Conservation (phyloP, 2,797 vertebrate genomes). For the Paramormyrops hopkinsi region DNA sequence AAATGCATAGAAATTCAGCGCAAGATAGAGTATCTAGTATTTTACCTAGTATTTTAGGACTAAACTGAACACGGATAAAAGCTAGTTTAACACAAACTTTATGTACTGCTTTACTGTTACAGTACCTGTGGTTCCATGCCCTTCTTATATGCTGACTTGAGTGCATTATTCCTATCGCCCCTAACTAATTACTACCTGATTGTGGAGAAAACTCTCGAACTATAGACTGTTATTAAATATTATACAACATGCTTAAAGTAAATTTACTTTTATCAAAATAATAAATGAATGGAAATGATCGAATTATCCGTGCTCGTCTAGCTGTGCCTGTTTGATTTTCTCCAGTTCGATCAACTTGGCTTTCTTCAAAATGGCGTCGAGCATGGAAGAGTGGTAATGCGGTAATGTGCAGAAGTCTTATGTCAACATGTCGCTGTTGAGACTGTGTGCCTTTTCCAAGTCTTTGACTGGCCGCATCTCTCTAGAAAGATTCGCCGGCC, state of each 20-base stretch:
- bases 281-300: constrained; percentile 15
- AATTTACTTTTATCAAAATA: not conserved
- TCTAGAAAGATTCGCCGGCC: constrained; percentile 30
- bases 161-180: not conserved
- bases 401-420: constrained; percentile 38
- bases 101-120: not conserved
- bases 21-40: not conserved
- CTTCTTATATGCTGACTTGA: not conserved
- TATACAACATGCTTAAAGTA: not conserved
- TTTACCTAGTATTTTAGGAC: not conserved
- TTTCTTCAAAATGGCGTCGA: constrained; percentile 61
- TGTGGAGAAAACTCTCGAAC: not conserved
- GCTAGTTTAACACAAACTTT: not conserved
- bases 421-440: constrained; percentile 68
- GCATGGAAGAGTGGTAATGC: constrained; percentile 43
- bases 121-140: not conserved
- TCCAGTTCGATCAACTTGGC: constrained; percentile 38
- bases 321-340: constrained; percentile 18
- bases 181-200: not conserved
- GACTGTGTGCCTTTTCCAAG: constrained; percentile 52
- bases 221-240: not conserved
- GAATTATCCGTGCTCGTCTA: constrained; percentile 43
- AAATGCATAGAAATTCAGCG: not conserved
- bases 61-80: not conserved
- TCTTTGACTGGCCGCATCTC: constrained; percentile 39